These are phyloP conservation scores for Natator depressus DNA, from an alignment of 2,113 vertebrate genomes.

Conservation along the genomic window DNA sequence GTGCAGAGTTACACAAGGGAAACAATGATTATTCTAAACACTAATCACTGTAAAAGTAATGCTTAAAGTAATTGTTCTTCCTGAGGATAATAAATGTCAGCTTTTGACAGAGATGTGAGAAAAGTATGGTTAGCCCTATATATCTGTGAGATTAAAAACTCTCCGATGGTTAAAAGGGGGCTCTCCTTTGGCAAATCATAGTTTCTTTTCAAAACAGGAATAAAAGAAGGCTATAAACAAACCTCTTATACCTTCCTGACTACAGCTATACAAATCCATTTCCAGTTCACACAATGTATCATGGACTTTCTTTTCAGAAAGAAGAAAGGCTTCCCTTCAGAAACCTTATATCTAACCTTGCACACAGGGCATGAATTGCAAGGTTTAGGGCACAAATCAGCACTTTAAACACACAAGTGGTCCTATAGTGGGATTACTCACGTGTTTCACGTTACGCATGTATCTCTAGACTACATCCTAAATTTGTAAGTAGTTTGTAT, in stretches of 20 bases:
- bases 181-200: background rate
- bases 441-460: no score
- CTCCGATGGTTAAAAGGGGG: background rate
- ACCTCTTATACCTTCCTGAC: background rate
- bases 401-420: background rate
- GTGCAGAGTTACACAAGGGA: background rate
- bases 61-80: conserved; percentile 58
- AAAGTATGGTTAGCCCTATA: conserved; percentile 34
- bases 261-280: background rate
- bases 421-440: background rate
- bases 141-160: conserved; percentile 64
- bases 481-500: background rate
- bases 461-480: background rate
- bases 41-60: conserved; percentile 68
- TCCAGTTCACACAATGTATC: background rate
- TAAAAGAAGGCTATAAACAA: background rate
- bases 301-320: background rate
- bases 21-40: conserved; percentile 46
- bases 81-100: conserved; percentile 65
- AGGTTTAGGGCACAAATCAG: background rate
- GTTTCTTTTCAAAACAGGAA: conserved; percentile 4
- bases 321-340: background rate
- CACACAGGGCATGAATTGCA: background rate
- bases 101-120: conserved; percentile 60
- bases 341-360: background rate